These are phyloP conservation scores for Orbicella faveolata DNA, from an alignment of 64 coral and sea anemone species.

Conservation along the genomic window DNA sequence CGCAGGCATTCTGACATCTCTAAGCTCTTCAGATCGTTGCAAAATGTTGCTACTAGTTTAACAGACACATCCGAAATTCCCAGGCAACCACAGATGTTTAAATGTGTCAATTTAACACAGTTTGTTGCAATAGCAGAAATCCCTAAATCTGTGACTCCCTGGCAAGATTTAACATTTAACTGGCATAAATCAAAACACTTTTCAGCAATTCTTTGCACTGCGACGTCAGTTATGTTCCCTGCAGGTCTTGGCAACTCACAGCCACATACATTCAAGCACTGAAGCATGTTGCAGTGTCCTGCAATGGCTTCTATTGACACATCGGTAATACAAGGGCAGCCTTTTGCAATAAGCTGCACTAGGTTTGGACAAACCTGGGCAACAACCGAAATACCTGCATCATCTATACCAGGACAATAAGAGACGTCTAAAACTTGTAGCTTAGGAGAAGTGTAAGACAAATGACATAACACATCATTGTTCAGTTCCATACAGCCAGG, in stretches of 20 bases:
- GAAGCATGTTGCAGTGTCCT: slow-evolving; percentile 64
- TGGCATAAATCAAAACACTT: slow-evolving; percentile 39
- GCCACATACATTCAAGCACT: slow-evolving; percentile 72
- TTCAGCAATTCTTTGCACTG: slow-evolving; percentile 77
- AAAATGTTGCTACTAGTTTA: slow-evolving; percentile 62
- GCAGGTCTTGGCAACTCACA: slow-evolving; percentile 79
- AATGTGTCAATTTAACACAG: slow-evolving; percentile 39
- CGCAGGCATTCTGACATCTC: slow-evolving; percentile 79
- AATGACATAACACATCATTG: slow-evolving; percentile 35
- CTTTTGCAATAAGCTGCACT: slow-evolving; percentile 58
- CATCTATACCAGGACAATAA: slow-evolving; percentile 77
- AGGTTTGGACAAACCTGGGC: slow-evolving; percentile 67
- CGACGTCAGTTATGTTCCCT: slow-evolving; percentile 86
- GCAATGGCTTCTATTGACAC: slow-evolving; percentile 79
- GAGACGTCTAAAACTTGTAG: slow-evolving; percentile 67
- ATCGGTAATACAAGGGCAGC: slow-evolving; percentile 78
- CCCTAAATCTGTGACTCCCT: slow-evolving; percentile 74
- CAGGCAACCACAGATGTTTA: slow-evolving; percentile 81
- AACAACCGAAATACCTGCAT: slow-evolving; percentile 52
- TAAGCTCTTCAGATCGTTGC: slow-evolving; percentile 49
- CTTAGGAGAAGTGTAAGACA: slow-evolving; percentile 29
- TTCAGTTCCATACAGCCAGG: slow-evolving; percentile 58
- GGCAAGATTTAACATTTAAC: slow-evolving; percentile 87
- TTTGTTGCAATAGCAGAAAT: slow-evolving; percentile 76
- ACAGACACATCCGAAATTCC: slow-evolving; percentile 84